phyloP scores from a whole-genome alignment of 2,113 vertebrate genomes.

The Oreocharis arfaki region DNA sequence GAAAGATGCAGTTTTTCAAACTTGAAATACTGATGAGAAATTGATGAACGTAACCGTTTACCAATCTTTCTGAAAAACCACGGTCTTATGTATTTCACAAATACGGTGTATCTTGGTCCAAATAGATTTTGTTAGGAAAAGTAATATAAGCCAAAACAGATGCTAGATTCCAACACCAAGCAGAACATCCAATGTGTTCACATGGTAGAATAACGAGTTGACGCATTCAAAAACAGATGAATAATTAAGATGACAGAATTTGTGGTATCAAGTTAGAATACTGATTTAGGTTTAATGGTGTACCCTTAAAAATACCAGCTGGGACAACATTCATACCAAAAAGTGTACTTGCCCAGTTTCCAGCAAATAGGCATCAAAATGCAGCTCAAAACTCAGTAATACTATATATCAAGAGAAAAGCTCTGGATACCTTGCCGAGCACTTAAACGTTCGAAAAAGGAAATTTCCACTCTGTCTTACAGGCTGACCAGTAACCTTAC shows the following conservation, averaged over 20 bases:
- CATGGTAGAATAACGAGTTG: neutral
- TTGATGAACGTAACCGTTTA: neutral
- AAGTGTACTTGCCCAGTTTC: neutral
- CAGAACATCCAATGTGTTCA: neutral
- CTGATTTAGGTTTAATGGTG: neutral
- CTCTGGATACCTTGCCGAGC: neutral
- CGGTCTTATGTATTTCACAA: neutral
- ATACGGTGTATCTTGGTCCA: neutral
- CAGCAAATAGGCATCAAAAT: neutral
- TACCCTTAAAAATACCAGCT: neutral
- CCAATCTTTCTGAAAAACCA: neutral
- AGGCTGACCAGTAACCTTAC: neutral
- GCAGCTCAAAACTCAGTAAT: neutral
- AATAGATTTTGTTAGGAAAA: neutral
- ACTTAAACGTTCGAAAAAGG: neutral
- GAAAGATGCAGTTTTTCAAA: neutral
- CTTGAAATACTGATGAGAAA: neutral
- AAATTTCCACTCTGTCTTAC: conserved; percentile 18
- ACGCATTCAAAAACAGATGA: neutral
- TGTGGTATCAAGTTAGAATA: neutral
- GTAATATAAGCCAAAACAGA: neutral
- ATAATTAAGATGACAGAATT: neutral
- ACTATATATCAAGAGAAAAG: neutral
- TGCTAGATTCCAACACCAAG: neutral
- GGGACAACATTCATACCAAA: neutral